phyloP scores from a whole-genome alignment of 2,888 invertebrate species.

The Eristalis arbustorum region DNA sequence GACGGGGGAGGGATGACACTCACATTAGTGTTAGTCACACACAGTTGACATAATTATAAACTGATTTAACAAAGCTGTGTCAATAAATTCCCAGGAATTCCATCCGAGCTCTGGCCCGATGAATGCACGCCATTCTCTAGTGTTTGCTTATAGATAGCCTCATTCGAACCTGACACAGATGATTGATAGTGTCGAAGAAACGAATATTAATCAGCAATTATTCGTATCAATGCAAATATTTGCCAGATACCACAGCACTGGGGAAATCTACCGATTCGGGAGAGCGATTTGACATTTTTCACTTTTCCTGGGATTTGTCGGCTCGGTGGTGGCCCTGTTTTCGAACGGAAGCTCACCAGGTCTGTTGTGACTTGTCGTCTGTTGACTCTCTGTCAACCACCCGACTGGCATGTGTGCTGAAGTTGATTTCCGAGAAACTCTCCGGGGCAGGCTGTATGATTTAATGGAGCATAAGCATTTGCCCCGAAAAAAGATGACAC shows the following conservation, averaged over 20 bases:
- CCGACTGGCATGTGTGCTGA: neutral
- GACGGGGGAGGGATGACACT: neutral
- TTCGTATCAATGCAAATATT: slow-evolving; percentile 57
- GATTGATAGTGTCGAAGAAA: slow-evolving; percentile 51
- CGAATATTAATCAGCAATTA: slow-evolving; percentile 64
- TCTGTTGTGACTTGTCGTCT: neutral
- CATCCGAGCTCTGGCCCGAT: slow-evolving; percentile 1
- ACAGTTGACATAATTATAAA: slow-evolving; percentile 60
- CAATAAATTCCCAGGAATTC: slow-evolving; percentile 31
- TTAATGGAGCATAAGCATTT: slow-evolving; percentile 29
- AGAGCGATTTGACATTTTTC: neutral
- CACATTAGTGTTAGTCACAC: neutral
- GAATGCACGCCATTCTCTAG: slow-evolving; percentile 52
- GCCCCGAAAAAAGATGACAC: slow-evolving; percentile 22
- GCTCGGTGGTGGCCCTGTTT: neutral
- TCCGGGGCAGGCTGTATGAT: neutral
- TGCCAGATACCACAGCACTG: neutral
- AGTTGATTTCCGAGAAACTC: slow-evolving; percentile 31
- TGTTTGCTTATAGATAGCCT: slow-evolving; percentile 56
- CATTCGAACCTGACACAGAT: slow-evolving; percentile 40
- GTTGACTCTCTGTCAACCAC: slow-evolving; percentile 1
- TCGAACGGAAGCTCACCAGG: neutral
- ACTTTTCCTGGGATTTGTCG: neutral
- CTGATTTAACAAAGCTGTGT: slow-evolving; percentile 59
- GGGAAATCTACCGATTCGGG: slow-evolving; percentile 4